phyloP scores from a whole-genome alignment of 2,113 vertebrate genomes.

The Meleagris gallopavo region DNA sequence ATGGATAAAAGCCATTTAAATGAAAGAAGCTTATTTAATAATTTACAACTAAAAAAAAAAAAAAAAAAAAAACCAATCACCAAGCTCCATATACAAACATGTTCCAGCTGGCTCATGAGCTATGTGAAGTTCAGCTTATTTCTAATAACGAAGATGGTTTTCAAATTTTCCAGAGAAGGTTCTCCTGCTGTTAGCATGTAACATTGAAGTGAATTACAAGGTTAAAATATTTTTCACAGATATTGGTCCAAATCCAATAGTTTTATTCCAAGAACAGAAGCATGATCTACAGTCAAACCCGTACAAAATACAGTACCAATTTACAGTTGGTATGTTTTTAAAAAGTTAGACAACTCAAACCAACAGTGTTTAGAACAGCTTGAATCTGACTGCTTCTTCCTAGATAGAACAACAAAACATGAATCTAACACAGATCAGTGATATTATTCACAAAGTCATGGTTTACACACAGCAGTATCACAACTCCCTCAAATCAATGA shows the following conservation, averaged over 20 bases:
- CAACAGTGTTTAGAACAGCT: neutral
- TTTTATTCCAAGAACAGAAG: neutral
- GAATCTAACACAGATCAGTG: neutral
- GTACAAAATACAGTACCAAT: neutral
- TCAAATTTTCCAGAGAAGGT: neutral
- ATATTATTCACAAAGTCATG: neutral
- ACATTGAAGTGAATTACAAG: neutral
- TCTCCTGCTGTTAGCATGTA: neutral
- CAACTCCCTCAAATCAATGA: neutral
- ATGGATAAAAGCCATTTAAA: neutral
- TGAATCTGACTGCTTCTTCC: neutral
- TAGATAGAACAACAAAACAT: neutral
- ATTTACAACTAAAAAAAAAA: neutral
- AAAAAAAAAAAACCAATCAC: neutral
- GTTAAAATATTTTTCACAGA: neutral
- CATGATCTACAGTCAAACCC: neutral
- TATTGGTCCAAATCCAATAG: neutral
- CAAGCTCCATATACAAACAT: neutral
- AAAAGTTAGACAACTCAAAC: neutral
- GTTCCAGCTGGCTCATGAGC: neutral
- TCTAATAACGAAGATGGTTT: neutral
- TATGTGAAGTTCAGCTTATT: neutral
- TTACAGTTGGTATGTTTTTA: neutral
- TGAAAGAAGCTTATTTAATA: neutral
- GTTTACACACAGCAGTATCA: neutral